phyloP scores from a whole-genome alignment of 2,113 vertebrate species.

The Arenaria interpres region DNA sequence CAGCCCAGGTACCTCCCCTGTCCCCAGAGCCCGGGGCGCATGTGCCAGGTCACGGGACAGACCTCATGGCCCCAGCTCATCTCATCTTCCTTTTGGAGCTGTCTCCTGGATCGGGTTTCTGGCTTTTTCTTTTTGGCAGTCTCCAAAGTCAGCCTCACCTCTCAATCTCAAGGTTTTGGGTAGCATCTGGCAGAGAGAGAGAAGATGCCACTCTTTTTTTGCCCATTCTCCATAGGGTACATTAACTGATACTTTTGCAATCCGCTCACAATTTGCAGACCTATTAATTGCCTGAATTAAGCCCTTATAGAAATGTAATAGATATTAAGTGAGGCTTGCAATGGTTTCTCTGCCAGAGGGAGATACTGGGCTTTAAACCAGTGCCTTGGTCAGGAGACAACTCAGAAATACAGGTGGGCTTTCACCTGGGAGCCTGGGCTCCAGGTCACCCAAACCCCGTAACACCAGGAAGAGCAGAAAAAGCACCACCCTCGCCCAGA shows the following conservation, averaged over 20 bases:
- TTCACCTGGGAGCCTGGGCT: not conserved
- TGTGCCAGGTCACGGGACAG: constrained; percentile 58
- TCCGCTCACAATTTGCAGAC: not conserved
- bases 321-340: not conserved
- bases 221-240: not conserved
- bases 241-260: not conserved
- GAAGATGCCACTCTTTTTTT: not conserved
- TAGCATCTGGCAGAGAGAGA: not conserved
- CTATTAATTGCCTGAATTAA: constrained; percentile 11
- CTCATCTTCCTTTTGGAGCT: constrained; percentile 46
- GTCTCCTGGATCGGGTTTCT: constrained; percentile 53
- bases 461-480: not conserved
- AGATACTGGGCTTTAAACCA: not conserved
- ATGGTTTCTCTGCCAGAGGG: not conserved
- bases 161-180: constrained; percentile 33
- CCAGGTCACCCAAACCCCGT: not conserved
- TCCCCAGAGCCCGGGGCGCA: constrained; percentile 13
- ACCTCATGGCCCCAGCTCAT: constrained; percentile 51
- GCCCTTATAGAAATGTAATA: not conserved
- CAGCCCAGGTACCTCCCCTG: constrained; percentile 32
- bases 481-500: not conserved
- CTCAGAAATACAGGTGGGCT: not conserved
- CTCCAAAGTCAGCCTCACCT: constrained; percentile 57
- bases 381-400: not conserved
- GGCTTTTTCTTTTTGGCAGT: constrained; percentile 57